Percentiles rank a stretch among this genome's conserved stretches.
These are phyloP conservation scores for Cheumatopsyche charites DNA, from an alignment of 1,140 invertebrate species.

Conservation along the genomic window DNA sequence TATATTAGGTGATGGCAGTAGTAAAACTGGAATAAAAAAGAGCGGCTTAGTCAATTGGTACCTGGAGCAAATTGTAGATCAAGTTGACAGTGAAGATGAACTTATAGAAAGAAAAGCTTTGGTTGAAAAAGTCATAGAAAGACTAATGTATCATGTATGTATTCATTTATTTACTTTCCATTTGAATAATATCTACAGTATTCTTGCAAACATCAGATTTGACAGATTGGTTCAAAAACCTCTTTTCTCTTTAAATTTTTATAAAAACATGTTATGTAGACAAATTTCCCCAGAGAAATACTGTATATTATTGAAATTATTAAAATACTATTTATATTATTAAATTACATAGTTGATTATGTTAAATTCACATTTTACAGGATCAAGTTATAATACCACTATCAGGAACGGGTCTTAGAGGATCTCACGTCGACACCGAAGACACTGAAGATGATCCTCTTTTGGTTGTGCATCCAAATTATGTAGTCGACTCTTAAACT, in stretches of 20 bases:
- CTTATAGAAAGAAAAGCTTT: constrained; percentile 86
- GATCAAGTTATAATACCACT: constrained; percentile 93
- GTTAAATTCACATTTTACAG: too few species aligned
- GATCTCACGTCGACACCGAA: constrained; percentile 57
- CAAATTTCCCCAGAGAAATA: too few species aligned
- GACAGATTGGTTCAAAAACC: too few species aligned
- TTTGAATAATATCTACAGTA: neutral
- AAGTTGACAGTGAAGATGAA: constrained; percentile 91
- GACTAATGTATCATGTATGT: constrained; percentile 88
- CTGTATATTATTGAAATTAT: too few species aligned
- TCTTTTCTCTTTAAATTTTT: too few species aligned
- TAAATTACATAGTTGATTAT: too few species aligned
- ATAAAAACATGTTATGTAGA: too few species aligned
- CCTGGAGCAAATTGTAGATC: constrained; percentile 84
- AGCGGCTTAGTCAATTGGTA: constrained; percentile 95
- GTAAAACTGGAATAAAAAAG: constrained; percentile 72
- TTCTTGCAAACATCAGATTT: too few species aligned
- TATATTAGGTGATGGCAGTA: constrained; percentile 44
- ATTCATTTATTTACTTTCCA: constrained; percentile 28
- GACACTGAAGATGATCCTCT: constrained; percentile 81
- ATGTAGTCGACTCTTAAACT: constrained; percentile 73
- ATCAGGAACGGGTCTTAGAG: constrained; percentile 69
- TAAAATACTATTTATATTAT: too few species aligned
- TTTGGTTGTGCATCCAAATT: constrained; percentile 95
- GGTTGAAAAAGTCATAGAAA: constrained; percentile 95